These are phyloP conservation scores for Arrhamphus sclerolepis DNA, from an alignment of 2,797 vertebrate species.

Conservation along the genomic window DNA sequence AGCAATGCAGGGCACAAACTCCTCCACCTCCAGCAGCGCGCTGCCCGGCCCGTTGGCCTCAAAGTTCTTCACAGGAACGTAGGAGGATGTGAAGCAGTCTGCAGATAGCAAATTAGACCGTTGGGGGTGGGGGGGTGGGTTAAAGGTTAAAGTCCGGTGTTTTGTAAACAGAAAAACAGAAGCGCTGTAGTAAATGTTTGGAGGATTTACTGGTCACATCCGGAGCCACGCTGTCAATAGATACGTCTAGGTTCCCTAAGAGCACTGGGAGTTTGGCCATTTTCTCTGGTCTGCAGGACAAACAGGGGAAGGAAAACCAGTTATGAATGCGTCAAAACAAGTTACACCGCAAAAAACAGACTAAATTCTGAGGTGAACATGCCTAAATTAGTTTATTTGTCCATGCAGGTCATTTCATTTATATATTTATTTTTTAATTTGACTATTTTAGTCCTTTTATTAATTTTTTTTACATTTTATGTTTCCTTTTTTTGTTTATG, in stretches of 20 bases:
- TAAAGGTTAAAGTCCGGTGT: background rate
- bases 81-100: constrained; percentile 97
- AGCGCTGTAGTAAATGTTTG: constrained; percentile 23
- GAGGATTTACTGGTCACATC: constrained; percentile 90
- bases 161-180: background rate
- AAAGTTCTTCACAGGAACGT: constrained; percentile 92
- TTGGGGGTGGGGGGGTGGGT: too few species aligned
- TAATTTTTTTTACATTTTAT: too few species aligned
- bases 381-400: too few species aligned
- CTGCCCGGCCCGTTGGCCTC: constrained; percentile 80
- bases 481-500: too few species aligned
- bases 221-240: constrained; percentile 90
- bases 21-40: constrained; percentile 90
- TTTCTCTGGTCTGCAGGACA: constrained; percentile 89
- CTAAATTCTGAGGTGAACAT: too few species aligned
- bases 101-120: constrained; percentile 19
- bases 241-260: constrained; percentile 94
- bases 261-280: constrained; percentile 98
- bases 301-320: background rate
- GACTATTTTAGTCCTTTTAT: too few species aligned
- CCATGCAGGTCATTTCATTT: too few species aligned
- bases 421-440: too few species aligned
- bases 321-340: constrained; percentile 4
- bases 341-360: too few species aligned
- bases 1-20: constrained; percentile 94